Evolutionary conservation across 2,797 vertebrate genomes (phyloP).

Genomic region (Petrocephalus schoutedeni): DNA sequence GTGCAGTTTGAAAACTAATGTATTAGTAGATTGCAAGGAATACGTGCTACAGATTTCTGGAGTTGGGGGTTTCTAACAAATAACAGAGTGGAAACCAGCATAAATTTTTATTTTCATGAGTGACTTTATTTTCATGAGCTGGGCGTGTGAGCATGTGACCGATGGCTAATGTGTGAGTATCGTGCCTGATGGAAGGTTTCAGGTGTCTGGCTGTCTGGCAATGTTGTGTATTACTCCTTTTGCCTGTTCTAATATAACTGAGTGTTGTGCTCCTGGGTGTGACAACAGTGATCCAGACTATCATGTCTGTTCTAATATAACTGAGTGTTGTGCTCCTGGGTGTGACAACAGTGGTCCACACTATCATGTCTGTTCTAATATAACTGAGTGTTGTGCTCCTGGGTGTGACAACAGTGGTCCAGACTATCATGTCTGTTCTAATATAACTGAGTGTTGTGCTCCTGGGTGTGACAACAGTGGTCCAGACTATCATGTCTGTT

Average conservation of each 20-base stretch:
- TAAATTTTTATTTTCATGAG: not conserved
- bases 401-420: too few relatives aligned
- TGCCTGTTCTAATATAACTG: not conserved
- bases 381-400: too few relatives aligned
- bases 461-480: too few relatives aligned
- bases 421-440: too few relatives aligned
- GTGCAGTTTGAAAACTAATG: not conserved
- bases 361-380: too few relatives aligned
- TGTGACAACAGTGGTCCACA: too few relatives aligned
- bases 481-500: too few relatives aligned
- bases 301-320: too few relatives aligned
- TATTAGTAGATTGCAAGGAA: not conserved
- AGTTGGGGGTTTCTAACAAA: not conserved
- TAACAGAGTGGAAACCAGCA: not conserved
- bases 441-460: too few relatives aligned
- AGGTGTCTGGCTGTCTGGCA: not conserved
- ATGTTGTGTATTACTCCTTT: not conserved
- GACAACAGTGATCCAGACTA: not conserved
- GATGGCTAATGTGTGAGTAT: not conserved
- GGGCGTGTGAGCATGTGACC: not conserved
- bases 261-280: not conserved
- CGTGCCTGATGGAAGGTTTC: not conserved
- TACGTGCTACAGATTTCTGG: not conserved
- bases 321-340: too few relatives aligned
- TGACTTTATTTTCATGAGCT: not conserved